These are phyloP conservation scores for Ophion obscuratus DNA, from an alignment of 2,888 invertebrate species.

Conservation along the genomic window DNA sequence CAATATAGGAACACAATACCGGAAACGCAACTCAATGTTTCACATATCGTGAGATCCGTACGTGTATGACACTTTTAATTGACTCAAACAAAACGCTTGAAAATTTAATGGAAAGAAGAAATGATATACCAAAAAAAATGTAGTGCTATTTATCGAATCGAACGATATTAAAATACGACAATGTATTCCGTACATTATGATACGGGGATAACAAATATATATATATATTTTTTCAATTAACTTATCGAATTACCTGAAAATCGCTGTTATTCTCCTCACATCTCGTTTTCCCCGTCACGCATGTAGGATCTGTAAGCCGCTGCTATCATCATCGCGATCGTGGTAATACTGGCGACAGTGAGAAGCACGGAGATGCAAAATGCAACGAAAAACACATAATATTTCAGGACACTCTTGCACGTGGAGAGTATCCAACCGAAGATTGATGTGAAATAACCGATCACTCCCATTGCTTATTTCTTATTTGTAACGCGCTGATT, in stretches of 20 bases:
- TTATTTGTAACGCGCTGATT: not conserved
- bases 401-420: conserved; percentile 60
- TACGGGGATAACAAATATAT: conserved; percentile 67
- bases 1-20: conserved; percentile 55
- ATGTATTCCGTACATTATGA: conserved; percentile 74
- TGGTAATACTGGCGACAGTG: conserved; percentile 56
- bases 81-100: conserved; percentile 29
- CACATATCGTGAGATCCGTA: conserved; percentile 6
- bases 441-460: conserved; percentile 59
- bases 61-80: not conserved
- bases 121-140: not conserved
- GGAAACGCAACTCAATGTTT: conserved; percentile 31
- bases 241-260: conserved; percentile 36
- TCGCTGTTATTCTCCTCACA: conserved; percentile 27
- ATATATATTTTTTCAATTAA: conserved; percentile 75
- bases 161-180: conserved; percentile 58
- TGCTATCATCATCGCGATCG: conserved; percentile 68
- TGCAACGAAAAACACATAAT: conserved; percentile 64
- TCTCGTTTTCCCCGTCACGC: conserved; percentile 47
- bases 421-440: conserved; percentile 66
- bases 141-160: conserved; percentile 64
- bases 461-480: conserved; percentile 59
- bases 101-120: conserved; percentile 14
- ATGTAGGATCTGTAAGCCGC: conserved; percentile 48
- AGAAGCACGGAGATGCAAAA: conserved; percentile 66